A percentile compares a stretch with the other conserved stretches of the same genome.
Conservation (phyloP, 2,888 invertebrate genomes). For the Polylopha cassiicola region DNA sequence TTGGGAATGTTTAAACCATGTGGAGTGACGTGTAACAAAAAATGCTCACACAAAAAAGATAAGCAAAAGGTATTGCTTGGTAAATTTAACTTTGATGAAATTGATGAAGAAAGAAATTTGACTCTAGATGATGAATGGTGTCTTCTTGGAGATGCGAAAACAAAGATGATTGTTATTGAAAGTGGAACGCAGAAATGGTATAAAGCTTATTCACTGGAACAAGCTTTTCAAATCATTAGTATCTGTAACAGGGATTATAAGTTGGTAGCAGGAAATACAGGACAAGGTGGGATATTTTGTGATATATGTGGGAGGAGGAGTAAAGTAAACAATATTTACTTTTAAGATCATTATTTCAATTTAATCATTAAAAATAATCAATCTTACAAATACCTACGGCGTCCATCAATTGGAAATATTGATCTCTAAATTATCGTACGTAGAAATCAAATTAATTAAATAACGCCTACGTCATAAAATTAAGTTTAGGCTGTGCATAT, state of each 20-base stretch:
- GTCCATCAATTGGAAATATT: no score
- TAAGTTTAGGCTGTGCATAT: no score
- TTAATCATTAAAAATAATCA: no score
- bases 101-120: conserved; percentile 10
- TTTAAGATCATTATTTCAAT: not conserved
- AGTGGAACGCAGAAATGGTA: conserved; percentile 64
- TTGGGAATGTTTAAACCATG: conserved; percentile 21
- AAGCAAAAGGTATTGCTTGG: conserved; percentile 2
- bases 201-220: conserved; percentile 62
- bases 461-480: no score
- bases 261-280: conserved; percentile 86
- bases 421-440: no score
- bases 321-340: not conserved
- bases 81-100: conserved; percentile 22
- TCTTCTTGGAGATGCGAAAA: conserved; percentile 29
- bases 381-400: no score
- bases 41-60: conserved; percentile 12
- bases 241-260: conserved; percentile 68
- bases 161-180: conserved; percentile 44
- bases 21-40: conserved; percentile 15
- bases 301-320: not conserved
- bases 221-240: conserved; percentile 69
- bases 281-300: conserved; percentile 75
- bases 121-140: conserved; percentile 37
- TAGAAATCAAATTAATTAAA: no score